Evolutionary conservation across 2,797 vertebrate species (phyloP).

Genomic region (Premnoplex brunnescens): DNA sequence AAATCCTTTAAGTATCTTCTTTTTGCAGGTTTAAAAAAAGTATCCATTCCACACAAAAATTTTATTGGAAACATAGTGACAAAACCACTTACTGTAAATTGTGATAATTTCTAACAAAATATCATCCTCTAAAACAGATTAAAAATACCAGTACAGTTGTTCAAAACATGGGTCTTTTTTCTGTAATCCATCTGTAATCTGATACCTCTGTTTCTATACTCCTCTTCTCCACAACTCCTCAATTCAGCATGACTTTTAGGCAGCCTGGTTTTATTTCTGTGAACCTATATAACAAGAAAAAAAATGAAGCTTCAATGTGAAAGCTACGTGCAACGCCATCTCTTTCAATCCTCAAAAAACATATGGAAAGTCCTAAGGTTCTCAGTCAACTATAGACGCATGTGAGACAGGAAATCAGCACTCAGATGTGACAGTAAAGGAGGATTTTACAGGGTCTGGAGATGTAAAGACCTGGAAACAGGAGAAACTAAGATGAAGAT

Average conservation of each 20-base stretch:
- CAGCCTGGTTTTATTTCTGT: constrained; percentile 90
- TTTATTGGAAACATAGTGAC: background rate
- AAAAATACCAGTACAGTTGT: constrained; percentile 16
- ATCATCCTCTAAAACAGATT: background rate
- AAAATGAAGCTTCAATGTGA: constrained; percentile 50
- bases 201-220: background rate
- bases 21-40: constrained; percentile 6
- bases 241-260: constrained; percentile 87
- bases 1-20: background rate
- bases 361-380: background rate
- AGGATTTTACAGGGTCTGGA: background rate
- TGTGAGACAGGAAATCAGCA: background rate
- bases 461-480: background rate
- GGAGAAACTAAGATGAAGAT: background rate
- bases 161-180: background rate
- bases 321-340: background rate
- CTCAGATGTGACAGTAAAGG: background rate
- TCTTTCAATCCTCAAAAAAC: background rate
- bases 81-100: background rate
- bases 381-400: background rate
- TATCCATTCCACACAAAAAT: background rate
- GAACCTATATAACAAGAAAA: constrained; percentile 82
- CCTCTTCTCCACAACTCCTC: background rate
- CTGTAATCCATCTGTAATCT: background rate
- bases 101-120: constrained; percentile 18